phyloP scores from a whole-genome alignment of 2,888 invertebrate species.

The Pemphredon lugubris region DNA sequence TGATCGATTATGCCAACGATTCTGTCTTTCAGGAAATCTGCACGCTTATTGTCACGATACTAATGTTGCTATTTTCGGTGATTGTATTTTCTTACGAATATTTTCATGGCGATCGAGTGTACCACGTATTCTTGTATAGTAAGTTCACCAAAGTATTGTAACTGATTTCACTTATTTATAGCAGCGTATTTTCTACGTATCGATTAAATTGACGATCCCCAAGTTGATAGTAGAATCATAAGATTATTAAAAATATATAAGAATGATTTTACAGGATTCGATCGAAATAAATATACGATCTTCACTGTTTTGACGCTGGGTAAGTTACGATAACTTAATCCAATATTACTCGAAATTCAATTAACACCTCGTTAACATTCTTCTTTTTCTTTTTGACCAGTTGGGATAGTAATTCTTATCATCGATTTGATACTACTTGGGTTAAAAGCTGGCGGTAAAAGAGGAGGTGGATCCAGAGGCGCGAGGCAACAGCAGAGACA shows the following conservation, averaged over 20 bases:
- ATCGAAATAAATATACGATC: not conserved
- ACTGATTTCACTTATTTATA: not conserved
- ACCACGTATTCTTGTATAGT: not conserved
- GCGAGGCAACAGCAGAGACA: too few relatives aligned
- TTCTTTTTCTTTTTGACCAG: conserved; percentile 1
- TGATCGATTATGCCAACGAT: too few relatives aligned
- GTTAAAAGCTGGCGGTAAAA: conserved; percentile 2
- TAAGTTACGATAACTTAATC: not conserved
- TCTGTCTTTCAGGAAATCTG: conserved; percentile 2
- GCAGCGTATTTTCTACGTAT: too few relatives aligned
- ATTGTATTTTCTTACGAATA: not conserved
- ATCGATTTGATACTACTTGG: conserved; percentile 9
- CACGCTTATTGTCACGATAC: not conserved
- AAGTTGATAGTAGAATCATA: not conserved
- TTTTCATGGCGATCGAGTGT: not conserved
- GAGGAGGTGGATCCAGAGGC: not conserved
- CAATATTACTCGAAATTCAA: not conserved
- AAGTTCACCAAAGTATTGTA: not conserved
- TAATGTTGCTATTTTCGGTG: not conserved
- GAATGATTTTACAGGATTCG: conserved; percentile 2
- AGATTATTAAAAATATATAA: too few relatives aligned
- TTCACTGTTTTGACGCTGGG: conserved; percentile 9
- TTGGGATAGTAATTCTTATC: not conserved
- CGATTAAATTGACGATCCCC: not conserved
- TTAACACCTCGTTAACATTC: not conserved